Conservation (phyloP, 2,888 invertebrate genomes). For the Scrobipalpa atriplicella region DNA sequence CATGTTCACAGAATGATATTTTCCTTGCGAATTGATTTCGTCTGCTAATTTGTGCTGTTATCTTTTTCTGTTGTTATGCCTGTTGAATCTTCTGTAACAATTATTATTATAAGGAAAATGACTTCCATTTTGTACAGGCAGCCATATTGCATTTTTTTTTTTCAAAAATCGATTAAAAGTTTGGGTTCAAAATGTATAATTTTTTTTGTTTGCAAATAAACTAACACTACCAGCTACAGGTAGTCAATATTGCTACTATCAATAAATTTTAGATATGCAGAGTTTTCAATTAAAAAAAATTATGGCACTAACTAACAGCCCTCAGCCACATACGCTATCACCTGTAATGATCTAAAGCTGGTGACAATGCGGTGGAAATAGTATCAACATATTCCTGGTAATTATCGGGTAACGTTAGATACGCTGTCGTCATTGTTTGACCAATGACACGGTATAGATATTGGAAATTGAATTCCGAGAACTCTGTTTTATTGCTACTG, state of each 20-base stretch:
- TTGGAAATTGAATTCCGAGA: neutral
- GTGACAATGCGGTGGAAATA: slow-evolving; percentile 45
- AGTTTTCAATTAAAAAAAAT: too few species aligned
- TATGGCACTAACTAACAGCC: neutral
- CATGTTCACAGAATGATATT: neutral
- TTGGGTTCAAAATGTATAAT: too few species aligned
- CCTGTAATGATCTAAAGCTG: slow-evolving; percentile 46
- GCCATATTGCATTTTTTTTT: too few species aligned
- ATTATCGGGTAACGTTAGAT: neutral
- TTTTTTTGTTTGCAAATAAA: too few species aligned
- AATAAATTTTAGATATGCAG: too few species aligned
- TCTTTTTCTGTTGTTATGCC: neutral
- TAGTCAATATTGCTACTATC: too few species aligned
- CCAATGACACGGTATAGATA: neutral
- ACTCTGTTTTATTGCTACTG: neutral
- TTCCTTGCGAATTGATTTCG: neutral
- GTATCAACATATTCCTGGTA: slow-evolving; percentile 29
- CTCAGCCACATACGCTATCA: slow-evolving; percentile 36
- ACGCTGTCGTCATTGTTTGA: neutral
- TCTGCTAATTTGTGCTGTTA: neutral
- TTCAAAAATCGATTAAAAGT: too few species aligned
- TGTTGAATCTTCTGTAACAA: too few species aligned
- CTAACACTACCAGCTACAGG: too few species aligned
- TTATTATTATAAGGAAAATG: too few species aligned
- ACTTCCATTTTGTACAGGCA: too few species aligned